These are phyloP conservation scores for Crotophaga sulcirostris DNA, from an alignment of 2,113 vertebrate genomes.

Conservation along the genomic window DNA sequence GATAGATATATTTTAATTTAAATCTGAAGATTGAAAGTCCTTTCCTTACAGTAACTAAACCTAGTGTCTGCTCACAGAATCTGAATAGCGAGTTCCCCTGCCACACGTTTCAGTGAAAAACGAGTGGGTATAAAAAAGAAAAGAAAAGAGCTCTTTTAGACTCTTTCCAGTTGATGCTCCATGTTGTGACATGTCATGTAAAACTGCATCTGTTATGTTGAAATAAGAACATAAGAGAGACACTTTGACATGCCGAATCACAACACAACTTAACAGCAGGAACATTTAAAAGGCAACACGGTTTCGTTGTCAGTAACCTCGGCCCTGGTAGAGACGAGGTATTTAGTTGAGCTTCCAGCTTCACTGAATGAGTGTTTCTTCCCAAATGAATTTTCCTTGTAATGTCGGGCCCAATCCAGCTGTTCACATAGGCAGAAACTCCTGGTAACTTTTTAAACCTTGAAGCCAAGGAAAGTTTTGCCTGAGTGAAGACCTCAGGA, in stretches of 20 bases:
- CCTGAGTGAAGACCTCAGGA: background rate
- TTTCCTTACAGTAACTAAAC: background rate
- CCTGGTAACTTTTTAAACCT: background rate
- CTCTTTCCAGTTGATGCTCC: slow-evolving; percentile 38
- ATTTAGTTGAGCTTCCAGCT: background rate
- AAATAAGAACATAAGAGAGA: background rate
- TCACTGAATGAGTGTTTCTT: background rate
- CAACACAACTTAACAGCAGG: background rate
- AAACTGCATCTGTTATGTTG: slow-evolving; percentile 44
- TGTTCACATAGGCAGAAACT: accelerated
- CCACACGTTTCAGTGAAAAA: background rate
- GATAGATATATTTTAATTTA: background rate
- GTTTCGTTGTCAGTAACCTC: background rate
- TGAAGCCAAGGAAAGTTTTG: background rate
- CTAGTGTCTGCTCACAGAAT: background rate
- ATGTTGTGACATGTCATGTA: slow-evolving; percentile 43
- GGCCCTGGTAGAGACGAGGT: background rate
- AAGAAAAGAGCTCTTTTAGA: background rate
- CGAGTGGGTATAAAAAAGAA: background rate
- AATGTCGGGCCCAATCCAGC: background rate
- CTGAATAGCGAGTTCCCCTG: background rate
- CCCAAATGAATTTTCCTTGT: background rate
- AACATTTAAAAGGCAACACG: background rate
- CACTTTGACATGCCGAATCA: slow-evolving; percentile 35
- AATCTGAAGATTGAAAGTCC: background rate